These are phyloP conservation scores for Gallinago media DNA, from an alignment of 2,113 vertebrate genomes.

Conservation along the genomic window DNA sequence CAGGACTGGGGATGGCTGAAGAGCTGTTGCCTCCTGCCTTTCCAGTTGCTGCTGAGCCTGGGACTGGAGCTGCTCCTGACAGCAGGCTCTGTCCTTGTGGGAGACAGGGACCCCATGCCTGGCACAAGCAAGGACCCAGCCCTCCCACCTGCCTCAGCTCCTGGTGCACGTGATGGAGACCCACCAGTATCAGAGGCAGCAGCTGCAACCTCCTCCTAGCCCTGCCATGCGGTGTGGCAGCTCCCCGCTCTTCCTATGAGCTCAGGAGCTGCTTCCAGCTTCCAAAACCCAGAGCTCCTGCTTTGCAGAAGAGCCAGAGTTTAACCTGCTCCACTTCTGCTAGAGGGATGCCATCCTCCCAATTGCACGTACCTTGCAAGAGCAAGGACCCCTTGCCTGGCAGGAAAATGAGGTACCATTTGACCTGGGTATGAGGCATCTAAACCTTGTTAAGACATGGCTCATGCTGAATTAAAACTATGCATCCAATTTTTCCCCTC, in stretches of 20 bases:
- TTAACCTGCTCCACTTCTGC: background rate
- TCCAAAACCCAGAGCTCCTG: background rate
- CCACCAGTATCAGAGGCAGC: background rate
- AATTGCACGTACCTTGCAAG: background rate
- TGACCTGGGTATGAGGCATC: background rate
- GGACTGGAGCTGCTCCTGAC: background rate
- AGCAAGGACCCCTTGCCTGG: background rate
- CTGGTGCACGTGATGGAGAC: rapidly evolving
- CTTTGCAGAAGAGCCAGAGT: background rate
- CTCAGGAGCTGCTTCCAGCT: background rate
- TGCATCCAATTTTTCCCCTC: background rate
- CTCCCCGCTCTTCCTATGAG: background rate
- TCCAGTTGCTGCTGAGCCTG: background rate
- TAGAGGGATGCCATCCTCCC: background rate
- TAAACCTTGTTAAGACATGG: background rate
- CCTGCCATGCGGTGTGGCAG: background rate
- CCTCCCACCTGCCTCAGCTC: background rate
- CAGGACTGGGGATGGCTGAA: background rate
- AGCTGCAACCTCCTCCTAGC: background rate
- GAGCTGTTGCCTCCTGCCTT: background rate
- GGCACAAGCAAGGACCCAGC: rapidly evolving
- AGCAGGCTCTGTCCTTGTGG: background rate
- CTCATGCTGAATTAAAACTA: background rate
- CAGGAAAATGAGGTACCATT: background rate
- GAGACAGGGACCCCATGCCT: background rate